phyloP scores from a whole-genome alignment of 2,888 invertebrate genomes.

The Drosophila diplacantha region DNA sequence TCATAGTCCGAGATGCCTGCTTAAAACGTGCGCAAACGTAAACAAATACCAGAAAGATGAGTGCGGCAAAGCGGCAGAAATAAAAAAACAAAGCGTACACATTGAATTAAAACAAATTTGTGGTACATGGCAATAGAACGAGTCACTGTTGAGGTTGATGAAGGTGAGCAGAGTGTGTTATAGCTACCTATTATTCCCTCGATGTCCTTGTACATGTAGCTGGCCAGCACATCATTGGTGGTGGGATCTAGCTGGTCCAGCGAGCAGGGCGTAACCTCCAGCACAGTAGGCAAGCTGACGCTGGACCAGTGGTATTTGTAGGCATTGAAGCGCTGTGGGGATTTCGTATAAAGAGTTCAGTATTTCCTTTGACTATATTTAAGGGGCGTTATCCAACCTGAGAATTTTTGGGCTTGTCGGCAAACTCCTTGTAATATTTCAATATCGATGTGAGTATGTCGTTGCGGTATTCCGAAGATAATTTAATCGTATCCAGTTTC shows the following conservation, averaged over 20 bases:
- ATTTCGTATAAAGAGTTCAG: background rate
- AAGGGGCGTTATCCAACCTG: slow-evolving; percentile 81
- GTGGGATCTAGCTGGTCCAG: slow-evolving; percentile 94
- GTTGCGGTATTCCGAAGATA: slow-evolving; percentile 96
- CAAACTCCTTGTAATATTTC: slow-evolving; percentile 86
- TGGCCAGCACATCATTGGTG: slow-evolving; percentile 88
- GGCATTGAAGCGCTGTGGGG: slow-evolving; percentile 86
- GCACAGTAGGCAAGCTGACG: slow-evolving; percentile 88
- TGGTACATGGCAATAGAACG: slow-evolving; percentile 27
- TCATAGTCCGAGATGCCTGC: slow-evolving; percentile 89
- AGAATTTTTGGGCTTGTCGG: slow-evolving; percentile 88
- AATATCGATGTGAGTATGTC: slow-evolving; percentile 95
- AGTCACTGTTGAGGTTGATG: slow-evolving; percentile 15
- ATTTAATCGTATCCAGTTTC: slow-evolving; percentile 95
- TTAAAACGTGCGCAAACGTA: slow-evolving; percentile 73
- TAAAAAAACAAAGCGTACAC: slow-evolving; percentile 40
- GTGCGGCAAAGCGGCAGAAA: slow-evolving; percentile 33
- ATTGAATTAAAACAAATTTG: slow-evolving; percentile 47
- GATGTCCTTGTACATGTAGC: slow-evolving; percentile 91
- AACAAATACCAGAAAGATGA: slow-evolving; percentile 53
- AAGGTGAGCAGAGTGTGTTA: slow-evolving; percentile 38
- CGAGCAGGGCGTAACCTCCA: slow-evolving; percentile 95
- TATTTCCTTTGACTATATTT: background rate
- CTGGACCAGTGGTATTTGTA: slow-evolving; percentile 99
- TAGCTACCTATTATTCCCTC: slow-evolving; percentile 83